These are phyloP conservation scores for Lepas anatifera DNA, from an alignment of 2,888 invertebrate genomes.

Conservation along the genomic window DNA sequence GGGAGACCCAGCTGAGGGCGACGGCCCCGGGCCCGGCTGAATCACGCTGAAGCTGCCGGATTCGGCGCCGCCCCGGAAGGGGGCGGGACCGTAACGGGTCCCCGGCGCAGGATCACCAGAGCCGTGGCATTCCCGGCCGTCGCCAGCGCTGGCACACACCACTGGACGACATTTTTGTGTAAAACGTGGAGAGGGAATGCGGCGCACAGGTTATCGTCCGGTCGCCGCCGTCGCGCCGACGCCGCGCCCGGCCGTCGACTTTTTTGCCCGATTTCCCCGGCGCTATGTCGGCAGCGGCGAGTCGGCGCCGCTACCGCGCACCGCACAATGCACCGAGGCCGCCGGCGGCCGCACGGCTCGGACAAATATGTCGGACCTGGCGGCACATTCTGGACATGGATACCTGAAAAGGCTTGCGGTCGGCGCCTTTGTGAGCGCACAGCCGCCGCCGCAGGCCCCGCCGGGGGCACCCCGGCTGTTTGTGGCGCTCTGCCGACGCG, in stretches of 20 bases:
- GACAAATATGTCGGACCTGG: background rate
- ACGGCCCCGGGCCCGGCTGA: background rate
- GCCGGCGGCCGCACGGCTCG: background rate
- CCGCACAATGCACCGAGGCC: background rate
- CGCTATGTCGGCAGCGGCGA: background rate
- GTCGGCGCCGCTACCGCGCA: background rate
- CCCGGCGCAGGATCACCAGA: background rate
- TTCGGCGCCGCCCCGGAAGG: background rate
- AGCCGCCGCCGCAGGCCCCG: background rate
- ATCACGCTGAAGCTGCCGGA: background rate
- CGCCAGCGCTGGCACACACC: too few species aligned
- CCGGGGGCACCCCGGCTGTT: too few species aligned
- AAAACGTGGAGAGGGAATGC: background rate
- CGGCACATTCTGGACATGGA: background rate
- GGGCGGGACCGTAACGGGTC: background rate
- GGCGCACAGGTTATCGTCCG: background rate
- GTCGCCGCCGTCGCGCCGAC: background rate
- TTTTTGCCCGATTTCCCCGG: conserved; percentile 6
- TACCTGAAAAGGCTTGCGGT: conserved; percentile 3
- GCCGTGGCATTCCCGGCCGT: too few species aligned
- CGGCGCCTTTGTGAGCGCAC: conserved; percentile 6
- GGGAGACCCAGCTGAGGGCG: background rate
- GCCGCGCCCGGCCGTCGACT: background rate
- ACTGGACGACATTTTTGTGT: conserved; percentile 1
- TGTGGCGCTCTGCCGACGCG: too few species aligned